Percentiles rank a stretch among this genome's conserved stretches.
phyloP scores from a whole-genome alignment of 2,888 invertebrate genomes.

The Griposia aprilina region DNA sequence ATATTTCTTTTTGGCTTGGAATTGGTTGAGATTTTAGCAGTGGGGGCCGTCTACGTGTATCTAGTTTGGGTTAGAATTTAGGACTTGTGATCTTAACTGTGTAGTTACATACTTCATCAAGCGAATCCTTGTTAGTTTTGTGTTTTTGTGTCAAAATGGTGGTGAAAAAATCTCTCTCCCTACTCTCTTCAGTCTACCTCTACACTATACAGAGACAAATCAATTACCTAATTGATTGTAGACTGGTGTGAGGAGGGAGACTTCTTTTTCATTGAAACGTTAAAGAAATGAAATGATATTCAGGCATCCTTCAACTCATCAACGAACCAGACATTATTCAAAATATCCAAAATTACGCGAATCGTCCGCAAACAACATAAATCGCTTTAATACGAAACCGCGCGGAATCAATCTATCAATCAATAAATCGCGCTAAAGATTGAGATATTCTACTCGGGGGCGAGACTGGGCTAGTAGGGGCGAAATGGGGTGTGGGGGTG shows the following conservation, averaged over 20 bases:
- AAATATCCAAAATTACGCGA: constrained; percentile 41
- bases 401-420: constrained; percentile 87
- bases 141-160: background rate
- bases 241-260: too few relatives aligned
- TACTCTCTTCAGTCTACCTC: background rate
- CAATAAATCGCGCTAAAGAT: constrained; percentile 89
- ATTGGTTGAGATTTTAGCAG: constrained; percentile 48
- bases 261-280: background rate
- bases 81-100: background rate
- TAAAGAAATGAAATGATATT: background rate
- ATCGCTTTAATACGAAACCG: constrained; percentile 63
- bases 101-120: background rate
- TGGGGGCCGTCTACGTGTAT: background rate
- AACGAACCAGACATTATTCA: constrained; percentile 18
- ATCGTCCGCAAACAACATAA: constrained; percentile 61
- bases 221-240: background rate
- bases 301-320: background rate
- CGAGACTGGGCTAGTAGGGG: constrained; percentile 65
- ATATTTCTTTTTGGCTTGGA: constrained; percentile 54
- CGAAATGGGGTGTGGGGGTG: constrained; percentile 54
- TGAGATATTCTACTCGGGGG: constrained; percentile 87
- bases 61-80: constrained; percentile 7
- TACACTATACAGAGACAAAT: background rate
- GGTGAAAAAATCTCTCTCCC: background rate
- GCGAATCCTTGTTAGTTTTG: background rate